Base-by-base conservation (phyloP, 2,113 vertebrate genomes). In the Eupsittula cactorum region DNA sequence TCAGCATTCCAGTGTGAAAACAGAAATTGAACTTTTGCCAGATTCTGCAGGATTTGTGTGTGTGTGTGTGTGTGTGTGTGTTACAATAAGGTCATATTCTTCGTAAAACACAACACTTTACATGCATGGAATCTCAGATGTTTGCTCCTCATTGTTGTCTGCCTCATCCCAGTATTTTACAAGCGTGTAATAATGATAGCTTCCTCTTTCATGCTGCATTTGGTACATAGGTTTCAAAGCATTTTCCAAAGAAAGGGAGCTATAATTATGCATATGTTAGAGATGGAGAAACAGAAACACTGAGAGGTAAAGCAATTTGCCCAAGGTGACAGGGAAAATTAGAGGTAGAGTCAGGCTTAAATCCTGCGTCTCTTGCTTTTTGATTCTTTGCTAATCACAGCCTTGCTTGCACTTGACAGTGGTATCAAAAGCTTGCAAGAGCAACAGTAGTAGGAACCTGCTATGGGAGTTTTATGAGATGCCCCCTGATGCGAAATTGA, bases 251-350 rank as follows among this genome's bases (percentile, higher is more conserved):
- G 92, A 89, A 93, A 92, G 74, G 74, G 69, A 80, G 35, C 93
- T 92, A 52, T 91, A 90, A 96, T 96, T 96, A 95, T 46, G 69
- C 28, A 3, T 10, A n/a, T n/a, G 74, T 50, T 80, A 89, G 41
- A 95, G 92, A 89, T 79, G 91, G 80, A 55, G 83, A 94, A 95
- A 89, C 41, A 91, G 88, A 91, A 91, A 63, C 41, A 86, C 19
- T 2, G 13, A 79, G 77, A 76, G 44, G 49, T 68, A 93, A 79
- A 93, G 69, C 80, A 84, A 89, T 76, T 91, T 87, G 91, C 96
- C 88, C 86, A 73, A 53, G 93, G 83, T 97, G 83, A 91, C 86
- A 87, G n/a, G 69, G 50, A 44, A 94, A 93, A 95, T 91, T 84
- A 95, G 70, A 97, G 91, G 35, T 63, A 93, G 78, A 94, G 88